A percentile compares a stretch with the other conserved stretches of the same genome.
These are phyloP conservation scores for Apodemus agrarius DNA, from an alignment of 2,797 vertebrate genomes.

Conservation along the genomic window DNA sequence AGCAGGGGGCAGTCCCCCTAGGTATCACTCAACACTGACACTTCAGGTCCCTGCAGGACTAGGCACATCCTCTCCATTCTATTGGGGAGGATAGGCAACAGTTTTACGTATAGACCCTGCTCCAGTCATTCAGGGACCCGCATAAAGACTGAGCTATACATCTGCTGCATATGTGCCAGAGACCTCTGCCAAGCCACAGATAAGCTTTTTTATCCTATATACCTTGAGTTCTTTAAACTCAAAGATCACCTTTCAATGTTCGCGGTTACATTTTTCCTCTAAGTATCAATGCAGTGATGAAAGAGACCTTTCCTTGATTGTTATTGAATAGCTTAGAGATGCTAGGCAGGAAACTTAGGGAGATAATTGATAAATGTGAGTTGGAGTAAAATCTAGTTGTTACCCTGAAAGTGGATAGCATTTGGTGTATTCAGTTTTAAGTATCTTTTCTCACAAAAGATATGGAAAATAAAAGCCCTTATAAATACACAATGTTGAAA, in stretches of 20 bases:
- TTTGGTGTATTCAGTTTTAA: slow-evolving; percentile 97
- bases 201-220: slow-evolving; percentile 93
- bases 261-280: slow-evolving; percentile 94
- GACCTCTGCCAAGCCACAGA: not conserved
- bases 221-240: slow-evolving; percentile 93
- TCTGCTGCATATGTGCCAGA: not conserved
- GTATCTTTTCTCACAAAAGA: slow-evolving; percentile 97
- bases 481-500: slow-evolving; percentile 98
- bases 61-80: not conserved
- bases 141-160: not conserved
- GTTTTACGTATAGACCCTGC: not conserved
- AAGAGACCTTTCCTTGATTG: slow-evolving; percentile 94
- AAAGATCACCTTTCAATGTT: slow-evolving; percentile 97
- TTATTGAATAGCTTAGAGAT: slow-evolving; percentile 93
- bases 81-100: not conserved
- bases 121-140: not conserved
- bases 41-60: not conserved
- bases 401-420: slow-evolving; percentile 93
- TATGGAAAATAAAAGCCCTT: slow-evolving; percentile 99
- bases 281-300: slow-evolving; percentile 97
- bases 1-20: not conserved
- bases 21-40: not conserved
- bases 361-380: slow-evolving; percentile 96
- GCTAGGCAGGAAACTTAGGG: slow-evolving; percentile 98
- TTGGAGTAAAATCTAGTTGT: slow-evolving; percentile 95